A percentile compares a stretch with the other conserved stretches of the same genome.
These are phyloP conservation scores for Medauroidea extradentata DNA, from an alignment of 1,140 invertebrate species.

Conservation along the genomic window DNA sequence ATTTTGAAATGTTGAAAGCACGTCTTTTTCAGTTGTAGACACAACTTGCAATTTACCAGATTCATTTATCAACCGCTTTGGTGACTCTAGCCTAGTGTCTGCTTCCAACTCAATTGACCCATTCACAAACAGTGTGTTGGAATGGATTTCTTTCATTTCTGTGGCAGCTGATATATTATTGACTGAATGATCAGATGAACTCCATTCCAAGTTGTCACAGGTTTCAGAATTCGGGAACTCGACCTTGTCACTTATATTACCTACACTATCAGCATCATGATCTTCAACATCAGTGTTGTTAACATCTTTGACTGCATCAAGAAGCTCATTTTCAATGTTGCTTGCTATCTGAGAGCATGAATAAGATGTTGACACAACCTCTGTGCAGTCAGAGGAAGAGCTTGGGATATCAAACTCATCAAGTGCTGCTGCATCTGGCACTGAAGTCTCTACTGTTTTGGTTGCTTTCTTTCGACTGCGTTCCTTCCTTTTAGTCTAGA, in stretches of 20 bases:
- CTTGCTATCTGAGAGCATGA: conserved; percentile 41
- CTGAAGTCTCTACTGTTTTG: too few relatives aligned
- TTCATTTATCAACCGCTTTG: neutral
- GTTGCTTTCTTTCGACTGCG: too few relatives aligned
- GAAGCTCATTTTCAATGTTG: conserved; percentile 46
- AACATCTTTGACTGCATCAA: conserved; percentile 43
- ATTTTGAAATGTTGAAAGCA: too few relatives aligned
- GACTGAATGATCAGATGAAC: too few relatives aligned
- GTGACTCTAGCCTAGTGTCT: conserved; percentile 8
- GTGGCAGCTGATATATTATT: neutral
- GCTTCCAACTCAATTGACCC: neutral
- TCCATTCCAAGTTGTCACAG: too few relatives aligned
- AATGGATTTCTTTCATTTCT: conserved; percentile 14
- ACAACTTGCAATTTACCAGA: neutral
- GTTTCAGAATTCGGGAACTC: too few relatives aligned
- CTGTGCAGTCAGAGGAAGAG: neutral
- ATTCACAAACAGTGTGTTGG: neutral
- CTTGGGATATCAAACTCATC: conserved; percentile 38
- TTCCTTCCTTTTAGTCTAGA: too few relatives aligned
- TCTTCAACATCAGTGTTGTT: too few relatives aligned
- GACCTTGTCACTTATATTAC: too few relatives aligned
- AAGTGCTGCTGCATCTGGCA: conserved; percentile 33
- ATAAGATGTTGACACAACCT: conserved; percentile 19
- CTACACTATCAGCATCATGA: too few relatives aligned
- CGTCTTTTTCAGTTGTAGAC: too few relatives aligned